Evolutionary conservation across 2,113 vertebrate genomes (phyloP).

Genomic region (Istiophorus platypterus): DNA sequence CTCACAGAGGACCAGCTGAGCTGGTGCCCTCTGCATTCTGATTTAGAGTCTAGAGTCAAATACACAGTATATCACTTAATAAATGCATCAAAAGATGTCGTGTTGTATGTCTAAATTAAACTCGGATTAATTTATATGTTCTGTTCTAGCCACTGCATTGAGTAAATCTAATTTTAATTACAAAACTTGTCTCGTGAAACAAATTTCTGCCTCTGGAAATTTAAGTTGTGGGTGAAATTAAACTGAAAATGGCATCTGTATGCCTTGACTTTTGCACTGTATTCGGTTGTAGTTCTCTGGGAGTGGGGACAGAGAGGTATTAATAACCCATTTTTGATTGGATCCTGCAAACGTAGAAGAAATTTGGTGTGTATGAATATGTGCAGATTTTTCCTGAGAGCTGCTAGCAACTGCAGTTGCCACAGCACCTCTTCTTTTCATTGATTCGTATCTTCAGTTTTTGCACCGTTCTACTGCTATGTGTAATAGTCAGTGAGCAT

Average conservation of each 20-base stretch:
- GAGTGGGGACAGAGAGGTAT: constrained; percentile 13
- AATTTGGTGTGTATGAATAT: background rate
- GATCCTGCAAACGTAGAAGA: constrained; percentile 22
- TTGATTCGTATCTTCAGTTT: background rate
- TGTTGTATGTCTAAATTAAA: constrained; percentile 5
- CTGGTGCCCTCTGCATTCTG: background rate
- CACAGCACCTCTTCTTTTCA: background rate
- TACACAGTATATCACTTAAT: background rate
- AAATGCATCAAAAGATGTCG: background rate
- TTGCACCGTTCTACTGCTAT: background rate
- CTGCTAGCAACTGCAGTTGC: constrained; percentile 7
- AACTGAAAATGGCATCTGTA: constrained; percentile 45
- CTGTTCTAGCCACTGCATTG: constrained; percentile 1
- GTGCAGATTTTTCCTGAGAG: background rate
- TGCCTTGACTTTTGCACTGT: constrained; percentile 34
- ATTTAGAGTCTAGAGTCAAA: background rate
- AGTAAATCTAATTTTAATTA: constrained; percentile 19
- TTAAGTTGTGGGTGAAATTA: constrained; percentile 7
- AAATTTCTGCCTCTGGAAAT: constrained; percentile 11
- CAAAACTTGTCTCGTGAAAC: constrained; percentile 1
- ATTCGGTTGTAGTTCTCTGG: constrained; percentile 8
- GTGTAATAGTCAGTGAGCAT: constrained; percentile 7
- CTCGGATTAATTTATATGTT: background rate
- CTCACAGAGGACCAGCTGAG: constrained; percentile 25
- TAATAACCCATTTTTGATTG: constrained; percentile 25